These are phyloP conservation scores for Agrotis segetum DNA, from an alignment of 2,888 invertebrate species.

Conservation along the genomic window DNA sequence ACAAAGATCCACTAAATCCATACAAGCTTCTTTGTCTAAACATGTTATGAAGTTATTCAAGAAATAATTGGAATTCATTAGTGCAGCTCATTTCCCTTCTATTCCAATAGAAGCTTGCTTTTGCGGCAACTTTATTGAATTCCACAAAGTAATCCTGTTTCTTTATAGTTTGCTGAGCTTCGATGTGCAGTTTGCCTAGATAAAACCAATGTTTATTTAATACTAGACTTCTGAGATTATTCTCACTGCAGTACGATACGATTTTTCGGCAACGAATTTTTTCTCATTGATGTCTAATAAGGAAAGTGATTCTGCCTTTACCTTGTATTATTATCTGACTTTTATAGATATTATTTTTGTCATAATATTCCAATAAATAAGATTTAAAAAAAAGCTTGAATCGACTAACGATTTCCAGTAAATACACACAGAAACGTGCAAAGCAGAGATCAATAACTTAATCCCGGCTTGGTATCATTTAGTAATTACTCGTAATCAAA, in stretches of 20 bases:
- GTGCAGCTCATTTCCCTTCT: slow-evolving; percentile 10
- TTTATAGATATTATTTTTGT: background rate
- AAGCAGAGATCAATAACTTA: background rate
- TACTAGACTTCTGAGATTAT: background rate
- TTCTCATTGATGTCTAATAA: background rate
- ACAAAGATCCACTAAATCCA: background rate
- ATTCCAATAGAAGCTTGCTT: background rate
- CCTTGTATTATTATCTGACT: background rate
- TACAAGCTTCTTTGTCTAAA: background rate
- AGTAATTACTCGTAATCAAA: slow-evolving; percentile 63
- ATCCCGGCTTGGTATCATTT: slow-evolving; percentile 3
- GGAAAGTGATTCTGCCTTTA: background rate
- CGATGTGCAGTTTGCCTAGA: slow-evolving; percentile 18
- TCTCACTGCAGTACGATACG: slow-evolving; percentile 17
- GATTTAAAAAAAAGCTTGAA: background rate
- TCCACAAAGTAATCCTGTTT: slow-evolving; percentile 22
- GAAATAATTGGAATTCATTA: slow-evolving; percentile 25
- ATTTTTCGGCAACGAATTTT: background rate
- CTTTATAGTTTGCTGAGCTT: slow-evolving; percentile 18
- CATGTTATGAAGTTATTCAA: slow-evolving; percentile 16
- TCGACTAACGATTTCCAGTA: background rate
- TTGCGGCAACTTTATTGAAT: slow-evolving; percentile 6
- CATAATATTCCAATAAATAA: background rate
- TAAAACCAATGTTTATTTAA: slow-evolving; percentile 9
- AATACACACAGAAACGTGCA: background rate